These are phyloP conservation scores for Nomada ruficornis DNA, from an alignment of 2,888 invertebrate genomes.

Conservation along the genomic window DNA sequence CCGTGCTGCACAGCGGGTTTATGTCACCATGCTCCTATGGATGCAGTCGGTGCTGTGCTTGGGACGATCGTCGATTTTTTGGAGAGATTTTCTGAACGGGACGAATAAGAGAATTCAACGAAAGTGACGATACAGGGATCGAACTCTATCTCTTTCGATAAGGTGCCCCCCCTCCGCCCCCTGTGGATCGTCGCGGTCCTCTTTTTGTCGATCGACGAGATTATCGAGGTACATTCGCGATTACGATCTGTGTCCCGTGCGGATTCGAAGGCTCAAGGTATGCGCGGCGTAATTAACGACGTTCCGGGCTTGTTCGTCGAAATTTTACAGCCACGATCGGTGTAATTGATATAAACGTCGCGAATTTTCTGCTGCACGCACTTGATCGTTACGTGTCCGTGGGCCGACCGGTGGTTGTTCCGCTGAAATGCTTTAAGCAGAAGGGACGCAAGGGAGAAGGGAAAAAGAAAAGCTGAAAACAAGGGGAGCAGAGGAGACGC, in stretches of 20 bases:
- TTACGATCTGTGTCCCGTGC: constrained; percentile 54
- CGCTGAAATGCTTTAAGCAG: constrained; percentile 25
- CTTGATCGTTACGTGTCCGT: constrained; percentile 38
- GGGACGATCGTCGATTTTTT: not conserved
- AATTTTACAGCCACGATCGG: constrained; percentile 70
- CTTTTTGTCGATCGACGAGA: constrained; percentile 49
- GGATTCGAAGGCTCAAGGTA: constrained; percentile 53
- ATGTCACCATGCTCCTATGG: not conserved
- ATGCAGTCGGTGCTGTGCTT: not conserved
- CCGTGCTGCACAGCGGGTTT: not conserved
- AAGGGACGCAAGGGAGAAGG: constrained; percentile 1
- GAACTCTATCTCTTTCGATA: constrained; percentile 11
- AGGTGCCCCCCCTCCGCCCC: not conserved
- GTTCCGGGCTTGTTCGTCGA: constrained; percentile 61
- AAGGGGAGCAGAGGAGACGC: constrained; percentile 39
- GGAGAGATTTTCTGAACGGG: too few species aligned
- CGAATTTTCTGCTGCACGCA: constrained; percentile 23
- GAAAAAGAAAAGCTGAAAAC: not conserved
- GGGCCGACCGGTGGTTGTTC: constrained; percentile 29
- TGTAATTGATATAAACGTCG: constrained; percentile 70
- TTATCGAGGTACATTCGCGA: constrained; percentile 50
- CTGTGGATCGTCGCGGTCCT: not conserved
- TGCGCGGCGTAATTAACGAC: constrained; percentile 64
- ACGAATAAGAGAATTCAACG: not conserved
- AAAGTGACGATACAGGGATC: constrained; percentile 18